A percentile compares a stretch with the other conserved stretches of the same genome.
Evolutionary conservation across 2,797 vertebrate genomes (phyloP).

Genomic region (Rallus crepitans): DNA sequence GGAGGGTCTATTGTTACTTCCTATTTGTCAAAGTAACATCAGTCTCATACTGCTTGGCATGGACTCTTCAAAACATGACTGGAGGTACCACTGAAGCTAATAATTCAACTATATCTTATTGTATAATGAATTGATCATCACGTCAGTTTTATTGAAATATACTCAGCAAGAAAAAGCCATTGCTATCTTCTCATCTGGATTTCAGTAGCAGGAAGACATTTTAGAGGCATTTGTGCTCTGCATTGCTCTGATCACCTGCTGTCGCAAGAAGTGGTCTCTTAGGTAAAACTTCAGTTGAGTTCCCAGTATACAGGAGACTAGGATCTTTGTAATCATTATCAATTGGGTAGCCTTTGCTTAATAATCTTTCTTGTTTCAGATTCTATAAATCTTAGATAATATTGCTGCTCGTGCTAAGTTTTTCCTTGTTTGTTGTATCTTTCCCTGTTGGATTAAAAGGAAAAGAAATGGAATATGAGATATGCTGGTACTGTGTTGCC

Average conservation of each 20-base stretch:
- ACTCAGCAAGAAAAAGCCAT: not conserved
- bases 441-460: not conserved
- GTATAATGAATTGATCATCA: not conserved
- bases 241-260: not conserved
- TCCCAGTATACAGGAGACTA: not conserved
- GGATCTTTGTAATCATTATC: not conserved
- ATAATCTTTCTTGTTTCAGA: not conserved
- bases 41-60: slow-evolving; percentile 7
- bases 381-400: not conserved
- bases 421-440: not conserved
- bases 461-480: not conserved
- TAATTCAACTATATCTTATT: slow-evolving; percentile 24
- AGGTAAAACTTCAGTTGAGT: not conserved
- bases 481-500: not conserved
- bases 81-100: not conserved
- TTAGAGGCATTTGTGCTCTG: not conserved
- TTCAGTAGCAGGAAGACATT: not conserved
- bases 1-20: not conserved
- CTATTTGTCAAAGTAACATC: slow-evolving; percentile 16
- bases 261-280: not conserved
- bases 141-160: slow-evolving; percentile 18
- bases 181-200: not conserved
- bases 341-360: not conserved
- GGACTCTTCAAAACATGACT: not conserved
- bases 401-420: not conserved